Evolutionary conservation across 2,113 vertebrate genomes (phyloP), one percentile per base, ranked within the genome.

Genomic region (Rhynchomys soricoides): DNA sequence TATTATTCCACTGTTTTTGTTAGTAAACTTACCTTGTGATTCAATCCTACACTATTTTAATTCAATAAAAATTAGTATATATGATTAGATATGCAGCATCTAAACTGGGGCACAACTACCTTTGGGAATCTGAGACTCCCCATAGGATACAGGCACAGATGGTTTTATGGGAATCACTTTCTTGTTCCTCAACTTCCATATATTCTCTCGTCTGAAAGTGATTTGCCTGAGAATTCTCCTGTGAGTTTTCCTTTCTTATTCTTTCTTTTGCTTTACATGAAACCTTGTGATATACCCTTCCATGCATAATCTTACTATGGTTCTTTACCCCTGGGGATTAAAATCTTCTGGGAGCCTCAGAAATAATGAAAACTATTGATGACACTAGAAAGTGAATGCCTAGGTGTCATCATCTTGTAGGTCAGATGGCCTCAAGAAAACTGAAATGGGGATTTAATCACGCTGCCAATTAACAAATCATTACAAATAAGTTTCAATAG

Each of bases 401-500:
- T 77, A 62, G 31, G 73, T 73, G 92, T 77, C 43, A 86, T 85
- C 81, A 86, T 91, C 87, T 59, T 82, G 37, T 31, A 93, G 43
- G 48, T 59, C 45, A 89, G 81, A 87, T 83, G 77, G 59, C 52
- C 95, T 90, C 74, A 79, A 74, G 89, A 89, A 89, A 91, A 94
- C 78, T 70, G 43, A 19, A 78, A 94, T 74, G 40, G 91, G 78
- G 62, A 43, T 91, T 66, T 77, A 91, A 86, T 86, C 82, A 86
- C 22, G 22, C 17, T 93, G 50, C 66, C 74, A 95, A 77, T 48
- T 79, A 82, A 81, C 31, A 90, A 57, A 95, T 91, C 77, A 74
- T 86, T 96, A 82, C 94, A 97, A 95, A 74, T 94, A 96, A 97
- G 70, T 86, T 96, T 87, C 55, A 90, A 62, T 45, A 82, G 91